These are phyloP conservation scores for Lycorma delicatula DNA, from an alignment of 1,140 invertebrate species.

Conservation along the genomic window DNA sequence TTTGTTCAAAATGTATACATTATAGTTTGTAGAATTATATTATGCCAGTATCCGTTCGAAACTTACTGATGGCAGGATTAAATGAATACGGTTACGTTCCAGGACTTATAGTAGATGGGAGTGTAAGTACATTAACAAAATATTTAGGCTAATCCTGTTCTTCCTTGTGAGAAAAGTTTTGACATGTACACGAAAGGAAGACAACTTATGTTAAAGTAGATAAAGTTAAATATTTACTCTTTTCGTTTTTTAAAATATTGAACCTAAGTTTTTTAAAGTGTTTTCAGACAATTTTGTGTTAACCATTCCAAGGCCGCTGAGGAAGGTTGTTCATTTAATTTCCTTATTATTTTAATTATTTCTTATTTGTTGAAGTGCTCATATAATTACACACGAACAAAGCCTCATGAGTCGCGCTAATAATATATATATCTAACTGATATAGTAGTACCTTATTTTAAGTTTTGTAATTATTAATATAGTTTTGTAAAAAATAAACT, in stretches of 20 bases:
- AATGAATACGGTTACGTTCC: conserved; percentile 33
- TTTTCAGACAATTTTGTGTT: conserved; percentile 27
- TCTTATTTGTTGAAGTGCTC: no score
- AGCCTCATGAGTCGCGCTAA: no score
- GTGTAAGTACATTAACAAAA: no score
- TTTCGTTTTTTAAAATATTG: not conserved
- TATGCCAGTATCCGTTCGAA: no score
- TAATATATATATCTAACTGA: no score
- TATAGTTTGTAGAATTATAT: not conserved
- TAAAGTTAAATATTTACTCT: not conserved
- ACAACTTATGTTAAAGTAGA: not conserved
- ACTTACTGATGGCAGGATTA: conserved; percentile 27
- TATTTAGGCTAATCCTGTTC: not conserved
- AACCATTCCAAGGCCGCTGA: no score
- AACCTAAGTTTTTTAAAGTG: conserved; percentile 12
- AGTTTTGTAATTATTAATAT: no score
- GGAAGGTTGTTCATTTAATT: no score
- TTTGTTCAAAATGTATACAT: conserved; percentile 8
- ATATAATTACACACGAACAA: no score
- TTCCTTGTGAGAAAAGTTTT: not conserved
- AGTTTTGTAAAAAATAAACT: no score
- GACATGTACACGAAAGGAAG: not conserved
- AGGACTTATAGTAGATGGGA: conserved; percentile 30
- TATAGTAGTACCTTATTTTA: no score
- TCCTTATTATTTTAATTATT: no score